Conservation (phyloP, 2,888 invertebrate genomes). For the Apomyelois bistriatella region DNA sequence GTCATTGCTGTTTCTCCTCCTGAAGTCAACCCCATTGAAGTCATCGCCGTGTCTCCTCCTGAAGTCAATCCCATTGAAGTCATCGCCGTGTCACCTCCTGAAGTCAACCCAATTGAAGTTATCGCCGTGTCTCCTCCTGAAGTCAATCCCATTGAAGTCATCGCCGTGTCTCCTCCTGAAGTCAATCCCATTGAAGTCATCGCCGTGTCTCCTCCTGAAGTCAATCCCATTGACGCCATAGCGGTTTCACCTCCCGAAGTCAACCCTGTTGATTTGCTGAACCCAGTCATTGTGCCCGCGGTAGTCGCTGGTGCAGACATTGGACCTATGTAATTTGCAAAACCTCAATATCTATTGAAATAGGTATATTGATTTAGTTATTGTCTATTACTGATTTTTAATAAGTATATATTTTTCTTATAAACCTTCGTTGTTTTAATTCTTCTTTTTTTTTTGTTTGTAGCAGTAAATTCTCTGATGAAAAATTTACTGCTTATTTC, state of each 20-base stretch:
- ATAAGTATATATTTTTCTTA: background rate
- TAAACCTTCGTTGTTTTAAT: no score
- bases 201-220: constrained; percentile 15
- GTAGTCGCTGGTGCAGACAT: background rate
- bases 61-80: constrained; percentile 24
- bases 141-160: background rate
- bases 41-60: background rate
- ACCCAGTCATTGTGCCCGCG: constrained; percentile 1
- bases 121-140: background rate
- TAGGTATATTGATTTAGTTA: background rate
- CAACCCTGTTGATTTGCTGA: constrained; percentile 17
- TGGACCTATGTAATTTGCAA: background rate
- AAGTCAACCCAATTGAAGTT: background rate
- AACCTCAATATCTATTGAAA: background rate
- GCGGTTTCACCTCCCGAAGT: constrained; percentile 22
- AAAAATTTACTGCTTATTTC: no score
- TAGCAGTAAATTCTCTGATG: no score
- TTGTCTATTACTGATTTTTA: background rate
- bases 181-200: constrained; percentile 25
- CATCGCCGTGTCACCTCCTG: constrained; percentile 18
- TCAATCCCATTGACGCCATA: constrained; percentile 29
- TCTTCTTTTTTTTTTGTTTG: no score
- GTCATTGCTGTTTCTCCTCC: constrained; percentile 24
- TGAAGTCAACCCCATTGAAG: constrained; percentile 21
- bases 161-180: constrained; percentile 1